Percentiles rank a stretch among this genome's conserved stretches.
Evolutionary conservation across 1,140 invertebrate species (phyloP).

Genomic region (Lethocerus indicus): DNA sequence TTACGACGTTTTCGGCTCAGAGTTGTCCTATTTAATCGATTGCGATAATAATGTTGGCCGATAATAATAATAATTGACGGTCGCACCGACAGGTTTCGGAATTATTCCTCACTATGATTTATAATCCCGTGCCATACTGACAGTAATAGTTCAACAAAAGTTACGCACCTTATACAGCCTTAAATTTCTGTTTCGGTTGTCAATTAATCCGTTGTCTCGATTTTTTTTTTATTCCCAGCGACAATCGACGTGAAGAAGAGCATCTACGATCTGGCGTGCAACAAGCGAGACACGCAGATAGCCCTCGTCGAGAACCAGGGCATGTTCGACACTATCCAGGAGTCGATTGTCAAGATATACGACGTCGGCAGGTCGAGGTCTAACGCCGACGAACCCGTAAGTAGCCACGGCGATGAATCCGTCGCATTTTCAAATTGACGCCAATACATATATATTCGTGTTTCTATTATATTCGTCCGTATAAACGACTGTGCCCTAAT

Average conservation of each 20-base stretch:
- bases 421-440: no score
- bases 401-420: constrained; percentile 10
- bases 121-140: no score
- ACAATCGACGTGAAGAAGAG: constrained; percentile 78
- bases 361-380: constrained; percentile 56
- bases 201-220: no score
- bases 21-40: no score
- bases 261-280: constrained; percentile 56
- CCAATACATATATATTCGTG: background rate
- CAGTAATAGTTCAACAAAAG: no score
- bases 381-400: constrained; percentile 52
- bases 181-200: no score
- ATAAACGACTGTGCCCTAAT: constrained; percentile 1
- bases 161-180: no score
- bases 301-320: constrained; percentile 68
- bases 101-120: no score
- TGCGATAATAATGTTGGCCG: no score
- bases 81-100: no score
- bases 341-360: constrained; percentile 67
- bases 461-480: constrained; percentile 12
- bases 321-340: constrained; percentile 55
- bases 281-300: constrained; percentile 59
- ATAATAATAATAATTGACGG: no score
- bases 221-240: constrained; percentile 28
- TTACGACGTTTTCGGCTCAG: no score